Evolutionary conservation across 2,113 vertebrate genomes (phyloP).

Genomic region (Rynchops niger): DNA sequence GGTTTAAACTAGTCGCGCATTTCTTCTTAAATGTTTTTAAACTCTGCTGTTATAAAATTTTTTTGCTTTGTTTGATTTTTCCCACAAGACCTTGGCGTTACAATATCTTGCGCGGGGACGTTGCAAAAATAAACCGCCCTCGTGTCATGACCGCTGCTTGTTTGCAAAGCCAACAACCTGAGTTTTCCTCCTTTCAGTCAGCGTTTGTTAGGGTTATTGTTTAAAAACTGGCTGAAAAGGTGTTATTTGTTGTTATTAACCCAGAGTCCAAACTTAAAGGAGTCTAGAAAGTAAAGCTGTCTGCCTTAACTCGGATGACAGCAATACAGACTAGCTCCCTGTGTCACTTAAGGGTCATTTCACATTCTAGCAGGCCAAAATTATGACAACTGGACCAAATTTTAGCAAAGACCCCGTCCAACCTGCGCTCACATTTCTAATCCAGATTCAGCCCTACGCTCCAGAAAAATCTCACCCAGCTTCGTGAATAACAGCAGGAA

Average conservation of each 20-base stretch:
- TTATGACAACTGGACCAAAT: background rate
- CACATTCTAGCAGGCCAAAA: background rate
- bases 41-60: background rate
- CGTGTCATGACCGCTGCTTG: background rate
- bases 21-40: background rate
- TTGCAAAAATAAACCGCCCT: constrained; percentile 9
- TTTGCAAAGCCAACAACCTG: background rate
- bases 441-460: background rate
- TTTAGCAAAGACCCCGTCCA: background rate
- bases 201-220: background rate
- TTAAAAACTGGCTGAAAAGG: background rate
- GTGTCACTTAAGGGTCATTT: background rate
- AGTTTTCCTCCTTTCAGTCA: background rate
- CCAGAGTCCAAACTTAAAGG: background rate
- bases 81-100: background rate
- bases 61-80: constrained; percentile 18
- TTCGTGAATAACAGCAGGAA: background rate
- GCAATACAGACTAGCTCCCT: background rate
- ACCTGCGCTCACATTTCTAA: background rate
- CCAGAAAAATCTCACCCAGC: background rate
- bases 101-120: background rate
- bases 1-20: background rate
- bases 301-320: background rate
- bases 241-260: background rate
- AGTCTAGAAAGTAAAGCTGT: background rate